These are phyloP conservation scores for Montipora efflorescens DNA, from an alignment of 64 coral and sea anemone species.

Conservation along the genomic window DNA sequence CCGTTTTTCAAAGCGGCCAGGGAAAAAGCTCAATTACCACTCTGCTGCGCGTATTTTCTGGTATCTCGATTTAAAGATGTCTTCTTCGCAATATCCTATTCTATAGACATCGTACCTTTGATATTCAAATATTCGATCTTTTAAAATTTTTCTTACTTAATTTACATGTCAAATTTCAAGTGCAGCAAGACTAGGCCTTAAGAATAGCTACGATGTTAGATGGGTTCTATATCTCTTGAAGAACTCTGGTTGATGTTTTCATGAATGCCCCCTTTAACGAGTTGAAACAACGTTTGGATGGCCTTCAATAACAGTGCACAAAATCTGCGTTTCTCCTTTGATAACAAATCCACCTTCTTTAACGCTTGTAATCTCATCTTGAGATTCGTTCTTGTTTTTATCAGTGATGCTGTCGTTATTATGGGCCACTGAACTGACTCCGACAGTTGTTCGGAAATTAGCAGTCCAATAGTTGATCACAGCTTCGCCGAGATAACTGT, in stretches of 20 bases:
- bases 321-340: background rate
- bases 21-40: too few species aligned
- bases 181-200: too few species aligned
- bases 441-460: background rate
- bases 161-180: too few species aligned
- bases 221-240: background rate
- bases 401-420: background rate
- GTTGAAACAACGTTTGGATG: background rate
- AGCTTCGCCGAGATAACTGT: constrained; percentile 19
- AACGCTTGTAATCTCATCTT: background rate
- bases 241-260: background rate
- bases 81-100: too few species aligned
- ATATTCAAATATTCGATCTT: too few species aligned
- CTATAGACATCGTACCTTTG: too few species aligned
- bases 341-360: background rate
- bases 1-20: too few species aligned
- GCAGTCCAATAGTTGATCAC: constrained; percentile 2
- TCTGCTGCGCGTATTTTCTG: too few species aligned
- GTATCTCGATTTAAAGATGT: too few species aligned
- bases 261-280: background rate
- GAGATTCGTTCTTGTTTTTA: background rate
- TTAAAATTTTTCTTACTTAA: too few species aligned
- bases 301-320: background rate
- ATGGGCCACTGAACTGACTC: background rate
- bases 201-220: too few species aligned